Evolutionary conservation across 2,888 invertebrate species (phyloP), one percentile per base, ranked within the genome.

Genomic region (Lasioglossum zephyrum): DNA sequence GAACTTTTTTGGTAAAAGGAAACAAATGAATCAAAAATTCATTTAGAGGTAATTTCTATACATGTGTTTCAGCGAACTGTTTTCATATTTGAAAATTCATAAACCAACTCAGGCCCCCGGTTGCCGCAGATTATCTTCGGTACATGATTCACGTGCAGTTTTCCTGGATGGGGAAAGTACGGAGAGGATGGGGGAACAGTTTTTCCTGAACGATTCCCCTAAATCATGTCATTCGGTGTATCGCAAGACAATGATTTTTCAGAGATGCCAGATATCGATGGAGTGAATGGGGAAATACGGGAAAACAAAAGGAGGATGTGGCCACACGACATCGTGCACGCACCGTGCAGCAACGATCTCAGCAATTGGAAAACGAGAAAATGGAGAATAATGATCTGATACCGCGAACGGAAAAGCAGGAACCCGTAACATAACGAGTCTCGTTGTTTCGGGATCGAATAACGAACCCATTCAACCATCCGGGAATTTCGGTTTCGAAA

Each of bases 231-330:
- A 41, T 63, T 69, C 18, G 39, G 63, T 26, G 53, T 60, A 47
- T 73, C 73, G 77, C 60, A 49, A 75, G 39, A 69, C 70, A 66
- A 77, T 66, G 84, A 77, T 77, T 84, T 85, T 72, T 26, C 79
- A 60, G 72, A 87, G 88, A 90, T 91, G 80, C 74, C 76, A 81
- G 82, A 90, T 89, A 85, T 85, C 72, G 73, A 85, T 44, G 74
- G 44, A 80, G 69, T 63, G 77, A 84, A 84, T 70, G 73, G 44
- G 79, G 76, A 82, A 69, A 84, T 63, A 47, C 60, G 63, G 57
- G 87, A 72, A 74, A 85, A 90, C 90, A 90, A 90, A 90, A 84
- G 83, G 79, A 90, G 90, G 87, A 90, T 90, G 83, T 86, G 76
- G 77, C 75, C 53, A 74, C 73, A 79, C 78, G 86, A 79, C 84